Base-by-base conservation (phyloP, 1,140 invertebrate species). In the Dinoponera quadriceps region DNA sequence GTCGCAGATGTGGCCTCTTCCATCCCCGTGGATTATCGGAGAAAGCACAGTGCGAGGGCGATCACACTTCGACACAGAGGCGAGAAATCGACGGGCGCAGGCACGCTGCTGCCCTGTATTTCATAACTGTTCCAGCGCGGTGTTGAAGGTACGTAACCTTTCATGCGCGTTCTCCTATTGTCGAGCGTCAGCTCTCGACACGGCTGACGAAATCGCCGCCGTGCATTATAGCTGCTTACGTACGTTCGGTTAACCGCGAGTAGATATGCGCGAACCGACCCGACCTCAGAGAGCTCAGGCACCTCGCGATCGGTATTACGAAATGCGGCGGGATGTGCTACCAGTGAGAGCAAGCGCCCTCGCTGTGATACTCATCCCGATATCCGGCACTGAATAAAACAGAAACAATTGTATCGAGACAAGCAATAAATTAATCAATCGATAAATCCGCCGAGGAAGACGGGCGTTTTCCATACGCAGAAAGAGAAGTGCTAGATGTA, bases 151-250 rank as follows among this genome's bases (percentile, higher is more conserved):
- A 90, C 88, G 88, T 91, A 92, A 92, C 91, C 91, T 92, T 92
- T 92, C 90, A 86, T 88, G 89, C 86, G 82, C 83, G 82, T 77
- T 85, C 89, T 92, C 89, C 91, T 90, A 92, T 91, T 92, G 91
- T 92, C 88, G 87, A 85, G 66, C 74, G 66, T 85, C 65, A 82
- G 77, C 55, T 44, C 71, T 57, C 60, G 66, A 65, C 60, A 57
- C 20, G 51, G 51, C 71, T 92, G 90, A 90, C 85, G 90, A 91
- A 91, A 91, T 89, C 87, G n/a, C 62, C 82, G 27, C 55, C 66
- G 73, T 85, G 69, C 81, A 87, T 86, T 86, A 91, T 82, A 78
- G 55, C 33, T 57, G 77, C 83, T 86, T 86, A 77, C 68, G 78
- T 88, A 83, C 59, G 38, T 44, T 44, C 4, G 85, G 77, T 88